A percentile compares a stretch with the other conserved stretches of the same genome.
phyloP scores from a whole-genome alignment of 2,113 vertebrate genomes.

The Vulpes vulpes region DNA sequence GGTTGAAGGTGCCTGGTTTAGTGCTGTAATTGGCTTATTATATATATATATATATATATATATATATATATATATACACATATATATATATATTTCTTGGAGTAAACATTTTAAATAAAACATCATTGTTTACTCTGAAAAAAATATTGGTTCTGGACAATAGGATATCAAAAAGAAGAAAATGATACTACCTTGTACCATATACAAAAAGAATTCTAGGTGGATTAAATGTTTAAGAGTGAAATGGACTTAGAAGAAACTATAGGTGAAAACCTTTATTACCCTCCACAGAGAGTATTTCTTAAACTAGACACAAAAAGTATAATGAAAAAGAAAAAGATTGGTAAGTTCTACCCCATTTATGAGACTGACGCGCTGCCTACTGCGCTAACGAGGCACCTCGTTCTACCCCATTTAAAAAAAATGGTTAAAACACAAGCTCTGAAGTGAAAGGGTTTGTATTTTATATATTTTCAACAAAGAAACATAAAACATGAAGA shows the following conservation, averaged over 20 bases:
- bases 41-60: constrained; percentile 85
- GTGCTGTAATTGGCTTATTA: constrained; percentile 78
- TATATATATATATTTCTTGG: constrained; percentile 88
- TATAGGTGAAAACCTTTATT: constrained; percentile 10
- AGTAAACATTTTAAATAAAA: constrained; percentile 80
- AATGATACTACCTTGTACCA: background rate
- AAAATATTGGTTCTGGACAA: no score
- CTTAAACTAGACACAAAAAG: background rate
- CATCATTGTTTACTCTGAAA: no score
- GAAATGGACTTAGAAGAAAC: background rate
- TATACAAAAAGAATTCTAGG: background rate
- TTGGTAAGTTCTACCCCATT: background rate
- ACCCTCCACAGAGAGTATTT: background rate
- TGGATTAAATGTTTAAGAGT: background rate
- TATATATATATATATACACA: constrained; percentile 51
- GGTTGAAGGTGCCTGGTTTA: constrained; percentile 78
- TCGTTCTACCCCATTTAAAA: background rate
- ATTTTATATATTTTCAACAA: background rate
- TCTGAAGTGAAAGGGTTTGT: background rate
- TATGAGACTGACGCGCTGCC: no score
- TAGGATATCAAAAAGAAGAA: background rate
- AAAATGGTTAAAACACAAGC: background rate
- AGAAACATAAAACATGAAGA: background rate
- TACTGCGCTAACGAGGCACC: no score
- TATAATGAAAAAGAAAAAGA: background rate